Conservation (phyloP, 2,797 vertebrate species). For the Notamacropus eugenii region DNA sequence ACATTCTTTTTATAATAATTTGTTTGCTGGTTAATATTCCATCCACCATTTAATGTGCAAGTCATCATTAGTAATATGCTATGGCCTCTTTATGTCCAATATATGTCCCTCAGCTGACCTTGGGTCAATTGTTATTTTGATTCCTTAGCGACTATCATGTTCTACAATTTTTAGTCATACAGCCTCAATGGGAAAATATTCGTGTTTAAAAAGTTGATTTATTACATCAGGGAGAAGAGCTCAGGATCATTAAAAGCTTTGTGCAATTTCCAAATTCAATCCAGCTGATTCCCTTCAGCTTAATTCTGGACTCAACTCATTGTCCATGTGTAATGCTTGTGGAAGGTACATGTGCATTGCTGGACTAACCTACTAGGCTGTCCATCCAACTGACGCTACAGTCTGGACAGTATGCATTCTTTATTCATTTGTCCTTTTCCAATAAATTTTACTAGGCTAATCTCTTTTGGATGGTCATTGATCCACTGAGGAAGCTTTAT, state of each 20-base stretch:
- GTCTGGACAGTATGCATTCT: background rate
- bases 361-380: background rate
- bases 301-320: background rate
- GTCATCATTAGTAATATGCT: background rate
- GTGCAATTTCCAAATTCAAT: background rate
- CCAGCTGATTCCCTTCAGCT: background rate
- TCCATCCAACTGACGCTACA: background rate
- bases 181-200: background rate
- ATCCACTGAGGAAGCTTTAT: background rate
- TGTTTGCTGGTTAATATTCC: background rate
- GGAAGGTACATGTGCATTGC: background rate
- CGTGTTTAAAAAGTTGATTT: background rate
- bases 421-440: background rate
- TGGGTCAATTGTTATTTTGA: background rate
- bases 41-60: background rate
- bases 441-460: background rate
- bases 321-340: background rate
- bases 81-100: background rate
- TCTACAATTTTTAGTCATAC: background rate
- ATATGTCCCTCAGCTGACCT: background rate
- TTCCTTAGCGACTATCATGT: background rate
- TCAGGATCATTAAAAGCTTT: background rate
- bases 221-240: background rate
- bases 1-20: background rate
- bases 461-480: background rate